Conservation (phyloP, 2,113 vertebrate species). For the Sander lucioperca region DNA sequence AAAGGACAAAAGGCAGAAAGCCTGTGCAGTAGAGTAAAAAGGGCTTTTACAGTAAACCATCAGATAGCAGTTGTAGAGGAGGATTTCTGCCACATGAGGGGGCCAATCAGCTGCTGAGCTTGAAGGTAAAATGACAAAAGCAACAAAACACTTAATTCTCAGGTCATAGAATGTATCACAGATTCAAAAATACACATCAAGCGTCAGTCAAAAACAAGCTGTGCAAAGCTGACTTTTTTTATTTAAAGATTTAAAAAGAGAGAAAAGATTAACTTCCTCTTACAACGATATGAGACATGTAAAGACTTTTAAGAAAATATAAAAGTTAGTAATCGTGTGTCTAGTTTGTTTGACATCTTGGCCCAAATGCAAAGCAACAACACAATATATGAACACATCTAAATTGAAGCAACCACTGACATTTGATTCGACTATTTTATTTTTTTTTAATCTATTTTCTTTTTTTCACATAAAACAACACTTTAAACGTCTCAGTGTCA, state of each 20-base stretch:
- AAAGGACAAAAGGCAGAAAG: conserved; percentile 30
- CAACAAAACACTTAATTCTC: conserved; percentile 56
- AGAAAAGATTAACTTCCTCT: not conserved
- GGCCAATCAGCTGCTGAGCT: conserved; percentile 28
- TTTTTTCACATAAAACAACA: conserved; percentile 8
- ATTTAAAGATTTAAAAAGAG: not conserved
- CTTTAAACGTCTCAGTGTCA: not conserved
- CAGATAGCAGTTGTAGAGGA: conserved; percentile 30
- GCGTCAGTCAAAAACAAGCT: conserved; percentile 8
- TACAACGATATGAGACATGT: not conserved
- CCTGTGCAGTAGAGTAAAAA: not conserved
- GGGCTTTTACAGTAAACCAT: not conserved
- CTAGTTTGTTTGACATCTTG: conserved; percentile 40
- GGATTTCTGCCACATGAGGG: conserved; percentile 65
- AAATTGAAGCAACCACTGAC: not conserved
- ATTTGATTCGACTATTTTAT: not conserved
- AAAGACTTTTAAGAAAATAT: conserved; percentile 1
- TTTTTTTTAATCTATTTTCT: not conserved
- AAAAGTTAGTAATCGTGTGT: conserved; percentile 9
- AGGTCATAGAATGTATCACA: conserved; percentile 27
- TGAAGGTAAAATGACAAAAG: conserved; percentile 14
- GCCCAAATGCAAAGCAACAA: conserved; percentile 41
- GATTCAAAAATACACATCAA: conserved; percentile 55
- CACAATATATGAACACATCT: not conserved
- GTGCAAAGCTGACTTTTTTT: conserved; percentile 22